phyloP scores from a whole-genome alignment of 2,797 vertebrate genomes.

The Bucorvus abyssinicus region DNA sequence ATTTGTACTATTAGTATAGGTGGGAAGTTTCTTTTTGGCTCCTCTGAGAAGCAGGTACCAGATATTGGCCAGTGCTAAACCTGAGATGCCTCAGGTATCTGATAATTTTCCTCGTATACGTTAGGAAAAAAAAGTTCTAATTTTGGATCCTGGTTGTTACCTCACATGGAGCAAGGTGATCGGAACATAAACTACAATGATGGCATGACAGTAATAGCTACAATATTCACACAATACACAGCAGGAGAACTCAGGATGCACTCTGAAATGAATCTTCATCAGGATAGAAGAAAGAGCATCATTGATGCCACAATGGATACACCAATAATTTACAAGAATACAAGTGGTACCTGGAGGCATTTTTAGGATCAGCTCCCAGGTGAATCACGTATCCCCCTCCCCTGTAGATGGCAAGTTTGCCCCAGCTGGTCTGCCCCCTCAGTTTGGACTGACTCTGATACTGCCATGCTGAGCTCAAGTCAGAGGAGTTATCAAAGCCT shows the following conservation, averaged over 20 bases:
- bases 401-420: constrained; percentile 83
- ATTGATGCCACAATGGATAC: not conserved
- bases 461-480: constrained; percentile 77
- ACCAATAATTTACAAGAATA: not conserved
- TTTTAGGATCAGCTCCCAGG: constrained; percentile 81
- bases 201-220: not conserved
- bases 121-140: not conserved
- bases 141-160: not conserved
- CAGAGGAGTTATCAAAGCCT: constrained; percentile 59
- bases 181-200: not conserved
- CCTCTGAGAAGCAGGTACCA: not conserved
- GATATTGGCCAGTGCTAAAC: not conserved
- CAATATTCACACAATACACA: not conserved
- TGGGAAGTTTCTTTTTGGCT: not conserved
- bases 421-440: constrained; percentile 84
- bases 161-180: not conserved
- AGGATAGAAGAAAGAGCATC: not conserved
- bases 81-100: not conserved
- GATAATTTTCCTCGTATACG: not conserved
- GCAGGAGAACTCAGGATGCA: not conserved
- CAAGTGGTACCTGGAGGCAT: constrained; percentile 81
- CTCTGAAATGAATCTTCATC: not conserved
- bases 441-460: constrained; percentile 85
- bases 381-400: constrained; percentile 90
- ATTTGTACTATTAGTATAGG: not conserved